Conservation (phyloP, 2,888 invertebrate genomes). For the Auanema sp. region DNA sequence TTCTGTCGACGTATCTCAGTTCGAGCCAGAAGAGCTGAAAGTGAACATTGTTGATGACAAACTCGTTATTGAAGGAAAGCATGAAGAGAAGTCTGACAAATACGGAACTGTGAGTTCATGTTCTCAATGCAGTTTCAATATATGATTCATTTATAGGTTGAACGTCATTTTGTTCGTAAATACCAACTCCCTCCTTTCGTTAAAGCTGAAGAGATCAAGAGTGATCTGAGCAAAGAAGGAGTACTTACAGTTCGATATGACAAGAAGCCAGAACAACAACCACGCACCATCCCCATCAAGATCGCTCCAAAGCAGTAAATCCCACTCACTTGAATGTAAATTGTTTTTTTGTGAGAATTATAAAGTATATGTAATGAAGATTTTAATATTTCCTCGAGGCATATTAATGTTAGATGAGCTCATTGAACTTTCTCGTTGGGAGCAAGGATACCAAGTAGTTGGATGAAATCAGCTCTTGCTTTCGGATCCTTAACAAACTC, state of each 20-base stretch:
- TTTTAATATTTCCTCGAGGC: no score
- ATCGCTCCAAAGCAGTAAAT: slow-evolving; percentile 29
- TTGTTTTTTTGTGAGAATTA: no score
- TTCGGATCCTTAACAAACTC: not conserved
- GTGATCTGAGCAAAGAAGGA: slow-evolving; percentile 49
- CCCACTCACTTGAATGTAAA: not conserved
- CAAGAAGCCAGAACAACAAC: slow-evolving; percentile 37
- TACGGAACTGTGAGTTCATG: slow-evolving; percentile 38
- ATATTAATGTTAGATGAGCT: no score
- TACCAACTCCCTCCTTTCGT: slow-evolving; percentile 47
- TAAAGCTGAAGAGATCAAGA: slow-evolving; percentile 46
- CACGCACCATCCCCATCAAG: slow-evolving; percentile 38
- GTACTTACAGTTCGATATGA: slow-evolving; percentile 49
- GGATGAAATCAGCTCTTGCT: slow-evolving; percentile 4
- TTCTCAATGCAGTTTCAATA: not conserved
- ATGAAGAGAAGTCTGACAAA: slow-evolving; percentile 51
- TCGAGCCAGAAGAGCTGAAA: slow-evolving; percentile 54
- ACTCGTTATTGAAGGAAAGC: slow-evolving; percentile 51
- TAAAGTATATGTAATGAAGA: no score
- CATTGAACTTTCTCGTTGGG: slow-evolving; percentile 1
- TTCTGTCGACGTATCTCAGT: slow-evolving; percentile 52
- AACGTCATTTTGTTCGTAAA: slow-evolving; percentile 50
- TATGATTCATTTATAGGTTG: slow-evolving; percentile 32
- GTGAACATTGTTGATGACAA: slow-evolving; percentile 53
- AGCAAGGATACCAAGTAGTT: slow-evolving; percentile 3